Base-by-base conservation (phyloP, 2,113 vertebrate genomes). In the Cyphomyrus discorhynchus region DNA sequence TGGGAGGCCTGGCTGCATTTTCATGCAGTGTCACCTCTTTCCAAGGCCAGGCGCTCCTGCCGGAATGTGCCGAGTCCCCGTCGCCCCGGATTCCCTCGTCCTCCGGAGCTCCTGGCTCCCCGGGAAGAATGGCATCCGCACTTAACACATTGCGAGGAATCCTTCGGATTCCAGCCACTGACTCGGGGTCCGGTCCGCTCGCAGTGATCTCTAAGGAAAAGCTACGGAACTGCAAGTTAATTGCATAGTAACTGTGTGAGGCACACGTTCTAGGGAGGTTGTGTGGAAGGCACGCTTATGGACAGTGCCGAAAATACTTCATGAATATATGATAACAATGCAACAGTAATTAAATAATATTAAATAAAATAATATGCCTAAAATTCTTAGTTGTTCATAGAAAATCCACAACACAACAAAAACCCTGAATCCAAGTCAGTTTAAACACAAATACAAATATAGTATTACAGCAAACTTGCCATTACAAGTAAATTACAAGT, bases 21-120 rank as follows among this genome's bases (percentile, higher is more conserved):
- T 66, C 52, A 21, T 89, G 90, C 86, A 92, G 90, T 70, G 90
- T 91, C 92, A 90, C 91, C 92, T 91, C 91, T 89, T 66, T 89
- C 82, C 91, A 92, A 91, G 91, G 91, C 91, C 89, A 88, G 91
- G 89, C 85, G 89, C 53, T 91, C 90, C 86, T 80, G 83, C 83
- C 83, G 90, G 91, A 89, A 91, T 90, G 89, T 86, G 86, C 88
- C 88, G 84, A 90, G 82, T 89, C 89, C 87, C 62, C 21, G 27
- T 90, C 84, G 87, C 89, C 90, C 89, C 66, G 70, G 85, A 77
- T 77, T 77, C 89, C 89, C 90, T 62, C 27, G 62, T 89, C 88
- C 85, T 88, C 87, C 47, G 56, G 62, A 70, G 88, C 88, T 92
- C 87, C 87, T 80, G 87, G 50, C 74, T 80, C 91, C 77, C 80